These are phyloP conservation scores for Dendrolimus kikuchii DNA, from an alignment of 1,140 invertebrate genomes.

Conservation along the genomic window DNA sequence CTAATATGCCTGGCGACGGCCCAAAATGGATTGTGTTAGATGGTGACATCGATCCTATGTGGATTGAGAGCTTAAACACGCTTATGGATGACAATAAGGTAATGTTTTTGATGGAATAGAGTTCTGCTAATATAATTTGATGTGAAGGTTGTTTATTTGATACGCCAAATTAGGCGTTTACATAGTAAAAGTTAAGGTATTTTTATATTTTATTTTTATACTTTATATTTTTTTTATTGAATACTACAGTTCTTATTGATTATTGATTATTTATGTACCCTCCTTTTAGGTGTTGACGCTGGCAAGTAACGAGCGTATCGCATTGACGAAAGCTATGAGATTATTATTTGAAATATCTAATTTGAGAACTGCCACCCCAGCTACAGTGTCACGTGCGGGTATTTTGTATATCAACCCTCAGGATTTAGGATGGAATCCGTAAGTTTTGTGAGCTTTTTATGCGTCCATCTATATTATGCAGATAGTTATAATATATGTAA, in stretches of 20 bases:
- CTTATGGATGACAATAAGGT: slow-evolving; percentile 91
- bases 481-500: no score
- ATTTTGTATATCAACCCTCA: slow-evolving; percentile 93
- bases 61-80: slow-evolving; percentile 95
- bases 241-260: no score
- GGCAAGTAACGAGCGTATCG: slow-evolving; percentile 95
- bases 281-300: slow-evolving; percentile 82
- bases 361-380: slow-evolving; percentile 93
- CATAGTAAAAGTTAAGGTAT: not conserved
- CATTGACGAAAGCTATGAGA: slow-evolving; percentile 91
- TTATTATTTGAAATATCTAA: slow-evolving; percentile 96
- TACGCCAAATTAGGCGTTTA: not conserved
- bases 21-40: slow-evolving; percentile 98
- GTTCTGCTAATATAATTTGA: no score
- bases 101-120: not conserved
- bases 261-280: no score
- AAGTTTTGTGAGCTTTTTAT: slow-evolving; percentile 52
- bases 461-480: no score
- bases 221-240: slow-evolving; percentile 8
- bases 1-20: slow-evolving; percentile 87
- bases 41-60: slow-evolving; percentile 98
- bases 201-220: slow-evolving; percentile 5
- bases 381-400: slow-evolving; percentile 95
- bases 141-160: slow-evolving; percentile 5
- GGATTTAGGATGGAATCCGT: slow-evolving; percentile 98